A percentile compares a stretch with the other conserved stretches of the same genome.
These are phyloP conservation scores for Hermaeophaga mercurialis DNA, from an alignment of 2,888 invertebrate species.

Conservation along the genomic window DNA sequence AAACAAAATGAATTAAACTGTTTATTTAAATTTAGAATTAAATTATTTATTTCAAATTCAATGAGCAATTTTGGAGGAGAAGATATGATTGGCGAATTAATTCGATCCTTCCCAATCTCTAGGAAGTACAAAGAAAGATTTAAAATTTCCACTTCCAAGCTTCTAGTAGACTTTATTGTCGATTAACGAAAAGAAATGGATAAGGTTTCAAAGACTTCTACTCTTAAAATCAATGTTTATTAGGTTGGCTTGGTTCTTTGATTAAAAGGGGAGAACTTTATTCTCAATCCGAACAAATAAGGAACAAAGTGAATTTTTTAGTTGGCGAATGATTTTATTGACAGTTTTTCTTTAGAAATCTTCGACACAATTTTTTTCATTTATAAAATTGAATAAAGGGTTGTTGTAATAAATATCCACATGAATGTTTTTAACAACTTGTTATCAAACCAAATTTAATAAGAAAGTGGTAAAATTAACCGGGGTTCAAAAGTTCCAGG, in stretches of 20 bases:
- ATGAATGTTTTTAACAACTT: no score
- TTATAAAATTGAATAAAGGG: no score
- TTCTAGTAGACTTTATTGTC: slow-evolving; percentile 42
- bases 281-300: slow-evolving; percentile 41
- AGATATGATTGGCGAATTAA: background rate
- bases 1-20: no score
- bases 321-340: slow-evolving; percentile 8
- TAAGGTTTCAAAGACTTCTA: slow-evolving; percentile 46
- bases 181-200: slow-evolving; percentile 45
- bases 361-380: no score
- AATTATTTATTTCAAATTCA: no score
- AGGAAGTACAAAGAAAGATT: slow-evolving; percentile 24
- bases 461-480: no score
- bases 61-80: background rate
- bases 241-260: slow-evolving; percentile 50
- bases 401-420: no score
- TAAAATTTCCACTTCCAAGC: slow-evolving; percentile 33
- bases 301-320: slow-evolving; percentile 30
- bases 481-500: no score
- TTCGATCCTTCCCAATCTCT: slow-evolving; percentile 1
- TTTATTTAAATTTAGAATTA: no score
- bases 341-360: slow-evolving; percentile 1
- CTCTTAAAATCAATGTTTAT: slow-evolving; percentile 51
- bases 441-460: no score
- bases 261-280: slow-evolving; percentile 50